phyloP scores from a whole-genome alignment of 2,888 invertebrate species.

The Lepidocyrtinus sp. region DNA sequence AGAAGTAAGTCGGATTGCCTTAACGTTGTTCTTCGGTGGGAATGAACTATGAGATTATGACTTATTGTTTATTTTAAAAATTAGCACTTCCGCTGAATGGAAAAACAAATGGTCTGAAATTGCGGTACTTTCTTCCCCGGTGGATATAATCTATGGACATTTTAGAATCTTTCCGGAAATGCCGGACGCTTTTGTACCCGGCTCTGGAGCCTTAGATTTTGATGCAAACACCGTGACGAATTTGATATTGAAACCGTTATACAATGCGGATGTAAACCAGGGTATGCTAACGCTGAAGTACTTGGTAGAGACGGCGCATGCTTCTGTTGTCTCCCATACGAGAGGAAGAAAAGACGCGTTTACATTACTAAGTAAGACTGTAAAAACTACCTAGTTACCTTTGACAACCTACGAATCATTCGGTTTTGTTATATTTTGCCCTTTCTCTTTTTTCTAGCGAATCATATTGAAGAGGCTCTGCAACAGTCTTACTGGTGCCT shows the following conservation, averaged over 20 bases:
- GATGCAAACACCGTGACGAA: slow-evolving; percentile 65
- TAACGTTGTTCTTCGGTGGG: not conserved
- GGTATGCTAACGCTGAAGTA: slow-evolving; percentile 64
- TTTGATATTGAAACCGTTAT: slow-evolving; percentile 66
- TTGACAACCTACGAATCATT: not conserved
- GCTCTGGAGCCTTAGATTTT: slow-evolving; percentile 63
- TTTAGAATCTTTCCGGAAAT: slow-evolving; percentile 69
- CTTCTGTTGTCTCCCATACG: slow-evolving; percentile 50
- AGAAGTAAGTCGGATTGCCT: slow-evolving; percentile 60
- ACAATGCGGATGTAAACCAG: slow-evolving; percentile 60
- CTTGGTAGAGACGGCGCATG: slow-evolving; percentile 64
- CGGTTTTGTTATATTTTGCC: no score
- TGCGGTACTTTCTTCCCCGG: slow-evolving; percentile 63
- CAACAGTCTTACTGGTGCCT: slow-evolving; percentile 65
- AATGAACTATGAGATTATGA: no score
- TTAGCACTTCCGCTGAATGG: slow-evolving; percentile 63
- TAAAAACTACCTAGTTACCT: no score
- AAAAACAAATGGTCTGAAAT: slow-evolving; percentile 67
- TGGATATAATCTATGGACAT: slow-evolving; percentile 67
- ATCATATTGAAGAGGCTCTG: slow-evolving; percentile 63
- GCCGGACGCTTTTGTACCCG: slow-evolving; percentile 66
- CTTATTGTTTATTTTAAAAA: slow-evolving; percentile 27
- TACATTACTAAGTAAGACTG: slow-evolving; percentile 48
- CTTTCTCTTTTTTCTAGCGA: no score
- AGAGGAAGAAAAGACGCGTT: slow-evolving; percentile 62